Evolutionary conservation across 37 sponge, comb jelly and placozoan genomes (phyloP).

Genomic region (Tethya wilhelma): DNA sequence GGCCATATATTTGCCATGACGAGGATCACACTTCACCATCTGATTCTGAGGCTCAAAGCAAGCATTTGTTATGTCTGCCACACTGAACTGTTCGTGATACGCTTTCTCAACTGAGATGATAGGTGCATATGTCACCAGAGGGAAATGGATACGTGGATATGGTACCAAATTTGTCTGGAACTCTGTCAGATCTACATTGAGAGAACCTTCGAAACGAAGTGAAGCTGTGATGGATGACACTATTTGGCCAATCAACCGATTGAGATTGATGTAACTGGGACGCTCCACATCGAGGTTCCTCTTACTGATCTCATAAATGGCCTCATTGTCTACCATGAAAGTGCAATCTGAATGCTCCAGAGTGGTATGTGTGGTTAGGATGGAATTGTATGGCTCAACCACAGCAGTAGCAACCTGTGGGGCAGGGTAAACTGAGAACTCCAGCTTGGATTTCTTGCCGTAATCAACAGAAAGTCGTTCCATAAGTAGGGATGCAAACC

Average conservation of each 20-base stretch:
- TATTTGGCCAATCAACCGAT: constrained; percentile 93
- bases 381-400: constrained; percentile 98
- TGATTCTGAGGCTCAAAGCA: constrained; percentile 98
- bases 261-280: constrained; percentile 93
- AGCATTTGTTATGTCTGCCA: constrained; percentile 85
- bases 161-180: constrained; percentile 99
- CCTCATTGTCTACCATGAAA: constrained; percentile 99
- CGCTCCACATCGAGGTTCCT: constrained; percentile 95
- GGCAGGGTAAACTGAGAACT: constrained; percentile 96
- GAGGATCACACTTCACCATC: constrained; percentile 98
- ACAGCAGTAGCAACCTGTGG: constrained; percentile 96
- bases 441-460: constrained; percentile 96
- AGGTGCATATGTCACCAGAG: constrained; percentile 96
- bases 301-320: constrained; percentile 94
- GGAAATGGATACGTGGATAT: constrained; percentile 98
- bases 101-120: constrained; percentile 98
- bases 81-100: constrained; percentile 89
- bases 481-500: constrained; percentile 94
- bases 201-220: constrained; percentile 95
- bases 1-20: constrained; percentile 99
- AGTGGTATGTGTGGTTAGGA: constrained; percentile 96
- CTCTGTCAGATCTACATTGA: constrained; percentile 97
- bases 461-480: constrained; percentile 95
- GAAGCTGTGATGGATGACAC: constrained; percentile 97
- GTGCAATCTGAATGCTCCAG: constrained; percentile 98